These are phyloP conservation scores for Temnothorax nylanderi DNA, from an alignment of 1,140 invertebrate genomes.

Conservation along the genomic window DNA sequence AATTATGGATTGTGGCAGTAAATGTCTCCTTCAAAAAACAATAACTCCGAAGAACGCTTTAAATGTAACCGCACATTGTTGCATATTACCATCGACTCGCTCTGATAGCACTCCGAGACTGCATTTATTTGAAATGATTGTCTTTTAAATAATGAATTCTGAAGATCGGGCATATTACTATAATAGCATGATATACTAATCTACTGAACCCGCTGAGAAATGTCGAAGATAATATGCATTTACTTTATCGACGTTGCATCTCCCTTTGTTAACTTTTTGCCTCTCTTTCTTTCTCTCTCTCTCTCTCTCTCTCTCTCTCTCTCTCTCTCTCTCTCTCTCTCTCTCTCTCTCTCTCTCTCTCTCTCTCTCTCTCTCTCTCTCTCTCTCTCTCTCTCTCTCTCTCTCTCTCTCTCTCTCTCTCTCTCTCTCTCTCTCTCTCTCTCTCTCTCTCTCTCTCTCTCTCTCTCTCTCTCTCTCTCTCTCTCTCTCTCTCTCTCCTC, in stretches of 20 bases:
- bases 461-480: background rate
- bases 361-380: background rate
- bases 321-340: background rate
- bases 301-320: background rate
- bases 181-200: conserved; percentile 27
- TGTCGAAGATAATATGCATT: conserved; percentile 51
- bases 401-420: background rate
- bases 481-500: background rate
- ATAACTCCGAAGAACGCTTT: background rate
- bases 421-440: background rate
- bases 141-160: conserved; percentile 23
- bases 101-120: background rate
- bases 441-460: background rate
- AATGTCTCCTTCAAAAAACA: background rate
- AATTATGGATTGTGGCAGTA: background rate
- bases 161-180: conserved; percentile 15
- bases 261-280: background rate
- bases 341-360: background rate
- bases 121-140: conserved; percentile 19
- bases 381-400: background rate
- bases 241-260: conserved; percentile 48
- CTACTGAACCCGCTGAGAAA: conserved; percentile 13
- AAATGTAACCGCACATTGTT: background rate
- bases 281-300: background rate
- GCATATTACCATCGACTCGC: background rate